These are phyloP conservation scores for Gila orcuttii DNA, from an alignment of 2,113 vertebrate species.

Conservation along the genomic window DNA sequence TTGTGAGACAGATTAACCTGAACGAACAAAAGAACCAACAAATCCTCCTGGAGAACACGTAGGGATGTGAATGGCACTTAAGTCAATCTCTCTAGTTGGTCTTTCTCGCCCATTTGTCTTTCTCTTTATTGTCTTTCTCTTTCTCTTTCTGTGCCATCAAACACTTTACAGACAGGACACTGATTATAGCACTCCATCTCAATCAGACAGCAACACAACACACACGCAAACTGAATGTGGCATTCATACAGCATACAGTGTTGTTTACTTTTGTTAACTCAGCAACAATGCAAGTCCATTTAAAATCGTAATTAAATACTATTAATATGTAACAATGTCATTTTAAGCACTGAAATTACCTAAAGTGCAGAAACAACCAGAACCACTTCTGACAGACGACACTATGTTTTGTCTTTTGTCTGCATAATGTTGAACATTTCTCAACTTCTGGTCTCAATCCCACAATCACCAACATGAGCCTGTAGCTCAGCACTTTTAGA, in stretches of 20 bases:
- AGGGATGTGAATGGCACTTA: conserved; percentile 9
- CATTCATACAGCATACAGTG: too few species aligned
- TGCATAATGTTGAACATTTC: background rate
- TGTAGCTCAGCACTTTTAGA: background rate
- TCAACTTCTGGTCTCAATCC: background rate
- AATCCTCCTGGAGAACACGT: conserved; percentile 28
- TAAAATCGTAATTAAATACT: too few species aligned
- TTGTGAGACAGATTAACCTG: background rate
- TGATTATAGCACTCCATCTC: conserved; percentile 49
- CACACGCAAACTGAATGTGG: background rate
- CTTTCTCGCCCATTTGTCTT: conserved; percentile 3
- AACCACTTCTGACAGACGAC: background rate
- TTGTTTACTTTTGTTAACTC: too few species aligned
- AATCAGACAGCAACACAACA: conserved; percentile 27
- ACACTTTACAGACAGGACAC: conserved; percentile 33
- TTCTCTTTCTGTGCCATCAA: background rate
- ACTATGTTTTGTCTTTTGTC: background rate
- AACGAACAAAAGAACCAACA: conserved; percentile 22
- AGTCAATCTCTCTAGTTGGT: conserved; percentile 26
- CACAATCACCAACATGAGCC: background rate
- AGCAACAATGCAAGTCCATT: too few species aligned
- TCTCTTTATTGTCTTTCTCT: conserved; percentile 15
- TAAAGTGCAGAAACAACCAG: background rate
- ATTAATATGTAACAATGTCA: too few species aligned
- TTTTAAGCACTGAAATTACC: background rate